phyloP scores from a whole-genome alignment of 1,140 invertebrate species.

The Trissolcus basalis region DNA sequence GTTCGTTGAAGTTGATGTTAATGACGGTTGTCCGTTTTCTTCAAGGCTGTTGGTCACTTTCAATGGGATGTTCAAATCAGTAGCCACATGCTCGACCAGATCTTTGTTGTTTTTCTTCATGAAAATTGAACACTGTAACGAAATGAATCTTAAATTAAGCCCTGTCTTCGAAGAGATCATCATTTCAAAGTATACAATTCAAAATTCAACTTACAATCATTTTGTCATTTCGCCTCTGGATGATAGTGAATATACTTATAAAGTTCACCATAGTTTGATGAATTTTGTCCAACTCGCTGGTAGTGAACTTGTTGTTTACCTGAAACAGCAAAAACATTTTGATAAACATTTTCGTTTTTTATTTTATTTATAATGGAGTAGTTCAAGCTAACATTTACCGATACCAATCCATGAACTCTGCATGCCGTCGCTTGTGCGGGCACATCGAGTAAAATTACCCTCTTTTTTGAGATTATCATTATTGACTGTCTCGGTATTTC shows the following conservation, averaged over 20 bases:
- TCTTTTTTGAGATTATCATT: conserved; percentile 77
- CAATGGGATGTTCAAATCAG: neutral
- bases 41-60: neutral
- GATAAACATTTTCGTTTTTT: neutral
- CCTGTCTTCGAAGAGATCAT: no score
- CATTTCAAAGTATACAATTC: conserved; percentile 18
- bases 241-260: conserved; percentile 20
- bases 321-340: conserved; percentile 7
- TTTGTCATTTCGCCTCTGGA: neutral
- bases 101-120: neutral
- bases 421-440: conserved; percentile 75
- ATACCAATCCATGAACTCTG: conserved; percentile 65
- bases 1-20: neutral
- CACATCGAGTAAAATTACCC: conserved; percentile 78
- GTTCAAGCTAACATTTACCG: conserved; percentile 65
- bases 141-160: conserved; percentile 22
- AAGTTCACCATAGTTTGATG: conserved; percentile 65
- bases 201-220: neutral
- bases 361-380: conserved; percentile 10
- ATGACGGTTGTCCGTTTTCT: neutral
- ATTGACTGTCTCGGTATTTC: conserved; percentile 75
- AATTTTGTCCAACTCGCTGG: conserved; percentile 66
- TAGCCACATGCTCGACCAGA: neutral
- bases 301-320: neutral
- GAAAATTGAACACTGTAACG: neutral